Conservation (phyloP, 2,797 vertebrate genomes). For the Cetoscarus ocellatus region DNA sequence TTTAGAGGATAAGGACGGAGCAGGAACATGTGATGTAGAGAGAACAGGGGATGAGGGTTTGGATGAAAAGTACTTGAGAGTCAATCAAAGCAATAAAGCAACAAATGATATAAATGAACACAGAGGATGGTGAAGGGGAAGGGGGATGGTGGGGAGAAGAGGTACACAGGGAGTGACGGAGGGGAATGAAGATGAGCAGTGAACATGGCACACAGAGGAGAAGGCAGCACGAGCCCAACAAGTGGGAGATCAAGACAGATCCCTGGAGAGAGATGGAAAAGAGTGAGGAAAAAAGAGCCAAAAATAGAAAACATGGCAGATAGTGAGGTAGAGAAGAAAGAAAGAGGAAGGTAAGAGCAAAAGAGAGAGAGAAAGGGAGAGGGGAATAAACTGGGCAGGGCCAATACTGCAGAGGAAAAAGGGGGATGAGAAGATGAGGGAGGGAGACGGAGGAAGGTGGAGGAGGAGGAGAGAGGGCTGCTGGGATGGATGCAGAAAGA, state of each 20-base stretch:
- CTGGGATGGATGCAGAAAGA: conserved; percentile 33
- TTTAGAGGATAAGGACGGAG: background rate
- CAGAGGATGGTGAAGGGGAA: conserved; percentile 5
- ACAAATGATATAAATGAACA: background rate
- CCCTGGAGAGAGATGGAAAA: conserved; percentile 26
- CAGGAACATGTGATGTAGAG: conserved; percentile 16
- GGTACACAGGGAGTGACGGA: conserved; percentile 30
- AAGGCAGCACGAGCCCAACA: conserved; percentile 43
- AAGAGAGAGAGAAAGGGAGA: conserved; percentile 1
- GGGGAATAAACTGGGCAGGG: conserved; percentile 52
- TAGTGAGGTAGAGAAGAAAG: conserved; percentile 29
- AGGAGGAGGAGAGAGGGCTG: conserved; percentile 26
- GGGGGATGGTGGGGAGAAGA: conserved; percentile 14
- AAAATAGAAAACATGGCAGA: conserved; percentile 62
- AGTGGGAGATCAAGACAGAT: conserved; percentile 51
- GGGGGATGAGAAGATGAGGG: conserved; percentile 46
- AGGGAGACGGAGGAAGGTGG: conserved; percentile 5
- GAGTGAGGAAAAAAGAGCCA: conserved; percentile 51
- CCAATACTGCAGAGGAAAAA: conserved; percentile 62
- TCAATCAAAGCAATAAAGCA: conserved; percentile 26
- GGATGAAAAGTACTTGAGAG: conserved; percentile 5
- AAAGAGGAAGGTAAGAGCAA: background rate
- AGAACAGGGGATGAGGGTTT: conserved; percentile 5
- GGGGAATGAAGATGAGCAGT: conserved; percentile 38
- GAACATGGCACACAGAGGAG: conserved; percentile 31